phyloP scores from a whole-genome alignment of 1,140 invertebrate species.

The Dinoponera quadriceps region DNA sequence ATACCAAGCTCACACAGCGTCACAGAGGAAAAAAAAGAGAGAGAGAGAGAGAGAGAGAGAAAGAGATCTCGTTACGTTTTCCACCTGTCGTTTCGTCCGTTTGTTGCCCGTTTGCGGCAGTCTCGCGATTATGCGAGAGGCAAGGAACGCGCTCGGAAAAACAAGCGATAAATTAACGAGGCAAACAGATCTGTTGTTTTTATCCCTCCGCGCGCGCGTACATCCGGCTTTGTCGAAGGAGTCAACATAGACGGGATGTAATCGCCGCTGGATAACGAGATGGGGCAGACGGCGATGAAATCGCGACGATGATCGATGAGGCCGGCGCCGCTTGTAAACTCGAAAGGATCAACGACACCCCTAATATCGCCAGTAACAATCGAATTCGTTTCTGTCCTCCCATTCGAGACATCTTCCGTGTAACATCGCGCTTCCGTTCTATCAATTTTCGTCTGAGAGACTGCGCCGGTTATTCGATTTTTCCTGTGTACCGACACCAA shows the following conservation, averaged over 20 bases:
- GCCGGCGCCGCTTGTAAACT: too few species aligned
- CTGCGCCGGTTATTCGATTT: constrained; percentile 49
- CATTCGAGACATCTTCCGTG: too few species aligned
- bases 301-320: background rate
- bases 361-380: too few species aligned
- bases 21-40: background rate
- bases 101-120: background rate
- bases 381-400: too few species aligned
- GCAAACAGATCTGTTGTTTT: constrained; percentile 41
- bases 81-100: background rate
- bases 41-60: constrained; percentile 1
- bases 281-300: background rate
- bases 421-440: constrained; percentile 23
- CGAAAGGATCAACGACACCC: too few species aligned
- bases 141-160: constrained; percentile 30
- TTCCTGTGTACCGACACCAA: constrained; percentile 53
- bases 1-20: constrained; percentile 36
- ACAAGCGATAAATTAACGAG: constrained; percentile 41
- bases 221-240: background rate
- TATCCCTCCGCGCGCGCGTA: background rate
- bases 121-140: constrained; percentile 32
- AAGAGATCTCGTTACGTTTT: constrained; percentile 36
- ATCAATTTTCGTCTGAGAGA: constrained; percentile 52
- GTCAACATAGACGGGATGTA: background rate
- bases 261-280: constrained; percentile 21